Evolutionary conservation across 2,113 vertebrate species (phyloP), one percentile per base, ranked within the genome.

Genomic region (Fulmarus glacialis): DNA sequence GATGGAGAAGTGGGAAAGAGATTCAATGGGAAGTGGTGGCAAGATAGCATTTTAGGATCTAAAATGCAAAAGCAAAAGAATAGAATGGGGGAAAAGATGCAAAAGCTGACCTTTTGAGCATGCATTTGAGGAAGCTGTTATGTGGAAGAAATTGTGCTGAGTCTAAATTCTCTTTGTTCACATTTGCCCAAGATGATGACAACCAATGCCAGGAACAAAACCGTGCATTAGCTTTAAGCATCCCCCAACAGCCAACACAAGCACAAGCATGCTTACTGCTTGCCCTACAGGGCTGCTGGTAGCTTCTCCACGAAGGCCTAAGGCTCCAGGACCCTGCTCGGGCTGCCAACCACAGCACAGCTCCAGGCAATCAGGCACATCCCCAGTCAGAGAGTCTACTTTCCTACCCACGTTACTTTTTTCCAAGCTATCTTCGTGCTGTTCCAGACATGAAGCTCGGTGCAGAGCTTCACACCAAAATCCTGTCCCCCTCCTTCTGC

Each of bases 71-170:
- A 45, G 12, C 15, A 71, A 74, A 79, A 27, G 9, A 56, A 52
- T 0, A 72, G 32, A 1, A 47, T 4, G 1, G 7, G 22, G 4
- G 15, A 15, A n/a, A 74, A 53, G 34, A 20, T 15, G 4, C 4
- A 93, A 42, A 87, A 74, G 63, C 15, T 58, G 40, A 60, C 5
- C 23, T 80, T 77, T n/a, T 45, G 12, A 73, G 12, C 30, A 32
- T 6, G 2, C 7, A 40, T 50, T 70, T 78, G 30, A 81, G 32
- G 3, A 42, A 4, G 12, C 8, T 47, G 4, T 58, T 55, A 58
- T 0, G 0, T 18, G 27, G 12, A 82, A 1, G 6, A 79, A 90
- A 40, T 3, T 11, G 14, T 23, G 11, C 30, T 24, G 1, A 47
- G 4, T 47, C 45, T 64, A 53, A 89, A 72, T 9, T 82, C 22